Conservation (phyloP, 2,888 invertebrate species). For the Polyommatus icarus region DNA sequence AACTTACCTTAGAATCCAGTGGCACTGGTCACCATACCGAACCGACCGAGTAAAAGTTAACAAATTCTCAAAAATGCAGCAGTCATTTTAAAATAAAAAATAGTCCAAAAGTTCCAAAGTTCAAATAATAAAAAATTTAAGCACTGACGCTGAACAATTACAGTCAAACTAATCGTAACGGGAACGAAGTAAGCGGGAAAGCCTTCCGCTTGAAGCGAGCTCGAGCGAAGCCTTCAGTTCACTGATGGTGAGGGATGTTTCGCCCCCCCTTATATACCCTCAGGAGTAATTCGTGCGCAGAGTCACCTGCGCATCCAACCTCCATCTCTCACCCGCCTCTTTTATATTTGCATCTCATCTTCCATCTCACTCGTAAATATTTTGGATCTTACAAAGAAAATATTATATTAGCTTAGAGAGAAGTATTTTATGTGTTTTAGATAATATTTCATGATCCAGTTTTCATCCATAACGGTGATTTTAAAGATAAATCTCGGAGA, state of each 20-base stretch:
- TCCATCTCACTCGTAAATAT: constrained; percentile 38
- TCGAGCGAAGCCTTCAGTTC: constrained; percentile 27
- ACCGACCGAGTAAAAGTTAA: background rate
- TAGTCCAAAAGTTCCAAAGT: constrained; percentile 6
- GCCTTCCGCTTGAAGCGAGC: constrained; percentile 22
- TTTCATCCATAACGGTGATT: background rate
- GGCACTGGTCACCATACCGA: background rate
- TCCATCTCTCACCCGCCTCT: constrained; percentile 43
- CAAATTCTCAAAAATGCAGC: background rate
- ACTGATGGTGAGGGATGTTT: constrained; percentile 35
- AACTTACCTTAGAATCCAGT: constrained; percentile 22
- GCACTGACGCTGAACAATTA: background rate
- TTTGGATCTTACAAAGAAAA: background rate
- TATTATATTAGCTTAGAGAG: background rate
- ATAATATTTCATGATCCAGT: background rate
- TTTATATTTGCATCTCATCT: constrained; percentile 40
- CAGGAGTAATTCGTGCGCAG: constrained; percentile 43
- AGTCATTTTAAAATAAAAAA: background rate
- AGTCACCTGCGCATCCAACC: constrained; percentile 53
- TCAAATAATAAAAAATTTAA: background rate
- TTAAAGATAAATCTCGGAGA: background rate
- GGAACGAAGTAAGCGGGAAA: constrained; percentile 11
- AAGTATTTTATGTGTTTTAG: background rate
- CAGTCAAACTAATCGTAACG: constrained; percentile 1
- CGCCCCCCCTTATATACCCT: constrained; percentile 45